Base-by-base conservation (phyloP, 2,113 vertebrate genomes). In the Charina bottae region DNA sequence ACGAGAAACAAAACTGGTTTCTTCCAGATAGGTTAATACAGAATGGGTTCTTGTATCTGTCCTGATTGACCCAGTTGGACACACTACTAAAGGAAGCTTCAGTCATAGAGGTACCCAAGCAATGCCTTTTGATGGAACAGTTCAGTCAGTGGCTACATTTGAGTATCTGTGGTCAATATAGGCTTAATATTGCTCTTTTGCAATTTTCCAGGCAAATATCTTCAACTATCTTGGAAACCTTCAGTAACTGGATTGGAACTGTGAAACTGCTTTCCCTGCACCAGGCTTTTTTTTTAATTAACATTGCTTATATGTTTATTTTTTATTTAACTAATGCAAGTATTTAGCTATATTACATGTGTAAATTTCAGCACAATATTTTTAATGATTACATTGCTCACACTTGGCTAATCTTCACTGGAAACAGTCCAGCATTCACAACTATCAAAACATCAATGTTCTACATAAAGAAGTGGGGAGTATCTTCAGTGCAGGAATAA, bases 191-290 rank as follows among this genome's bases (percentile, higher is more conserved):
- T 53, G 28, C 37, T 88, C 4, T 46, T 46, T 54, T 78, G 10
- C 9, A 26, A 46, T 78, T 24, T 4, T 53, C n/a, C 46, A 92
- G 91, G 78, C 72, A n/a, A 92, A 92, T 56, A 62, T 92, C n/a
- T 1, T 89, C 46, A 84, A 23, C 15, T 37, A 10, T 37, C 3
- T 89, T 85, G 58, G 78, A 64, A 64, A 21, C 8, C 7, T 55
- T 60, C 7, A 84, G 42, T 54, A 62, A 46, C 87, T 23, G 12
- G n/a, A 92, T 6, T 26, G 56, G n/a, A n/a, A 42, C 58, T 28
- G 6, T 53, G 59, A 37, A 72, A 58, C 56, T 23, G 19, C 3
- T n/a, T 10, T 10, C 6, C 19, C n/a, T 11, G 2, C 1, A 64
- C 4, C 37, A 9, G 2, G 17, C 6, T 13, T 7, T 3, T 10